Evolutionary conservation across 2,888 invertebrate species (phyloP), one percentile per base, ranked within the genome.

Genomic region (Scaptomyza parva): DNA sequence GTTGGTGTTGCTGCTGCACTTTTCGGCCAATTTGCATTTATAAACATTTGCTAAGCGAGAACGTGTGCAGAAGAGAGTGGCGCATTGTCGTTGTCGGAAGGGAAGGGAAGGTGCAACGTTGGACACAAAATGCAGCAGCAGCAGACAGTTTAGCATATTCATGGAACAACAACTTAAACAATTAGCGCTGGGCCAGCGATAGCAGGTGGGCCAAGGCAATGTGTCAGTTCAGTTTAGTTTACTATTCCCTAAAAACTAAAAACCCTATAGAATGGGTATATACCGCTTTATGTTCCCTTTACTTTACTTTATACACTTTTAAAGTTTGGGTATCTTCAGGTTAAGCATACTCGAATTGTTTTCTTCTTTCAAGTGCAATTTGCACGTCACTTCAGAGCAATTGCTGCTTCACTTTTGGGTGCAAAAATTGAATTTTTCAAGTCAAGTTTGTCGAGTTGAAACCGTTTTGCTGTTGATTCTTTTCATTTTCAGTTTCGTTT

Each of bases 1-100:
- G 78, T 60, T 68, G 71, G 43, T 79, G 63, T 24, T 63, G 79
- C 62, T 68, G 72, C 45, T 80, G 71, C 81, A 84, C 84, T 87
- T 87, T 87, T 84, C 70, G 84, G 87, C 86, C 84, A 84, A 84
- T 84, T 87, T 84, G 80, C 84, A 84, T 84, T 87, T 87, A 82
- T 85, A 87, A 84, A 87, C 86, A 87, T 74, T 78, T 66, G 67
- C 61, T 48, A 50, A 66, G 58, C 39, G 66, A 55, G 54, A 37
- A 17, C 14, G 41, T 11, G 22, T 37, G 26, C 28, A 33, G 33
- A 24, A 9, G 44, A 9, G 28, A n/a, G n/a, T n/a, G n/a, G n/a
- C n/a, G n/a, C n/a, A n/a, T n/a, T n/a, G 30, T 2, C 5, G n/a
- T n/a, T 30, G 28, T 30, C 11, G 1, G n/a, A 6, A 9, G 8